A percentile compares a stretch with the other conserved stretches of the same genome.
Evolutionary conservation across 2,113 vertebrate genomes (phyloP).

Genomic region (Mustelus asterias): DNA sequence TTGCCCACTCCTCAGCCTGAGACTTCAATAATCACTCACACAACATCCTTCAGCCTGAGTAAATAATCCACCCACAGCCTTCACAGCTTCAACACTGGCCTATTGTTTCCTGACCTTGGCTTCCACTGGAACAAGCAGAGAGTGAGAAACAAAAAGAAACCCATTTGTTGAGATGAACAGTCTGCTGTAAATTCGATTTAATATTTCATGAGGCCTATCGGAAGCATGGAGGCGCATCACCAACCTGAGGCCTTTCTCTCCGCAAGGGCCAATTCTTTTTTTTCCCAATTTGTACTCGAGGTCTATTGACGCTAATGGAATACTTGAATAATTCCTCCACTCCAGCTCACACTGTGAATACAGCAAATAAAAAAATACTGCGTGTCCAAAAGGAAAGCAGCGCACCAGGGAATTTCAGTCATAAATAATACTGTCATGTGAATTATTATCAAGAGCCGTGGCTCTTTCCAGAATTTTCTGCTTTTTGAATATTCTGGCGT

Average conservation of each 20-base stretch:
- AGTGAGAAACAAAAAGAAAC: too few relatives aligned
- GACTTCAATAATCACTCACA: background rate
- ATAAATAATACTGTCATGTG: background rate
- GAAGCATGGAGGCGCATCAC: background rate
- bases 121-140: background rate
- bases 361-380: background rate
- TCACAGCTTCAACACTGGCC: background rate
- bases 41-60: background rate
- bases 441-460: background rate
- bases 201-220: background rate
- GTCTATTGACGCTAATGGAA: background rate
- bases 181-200: background rate
- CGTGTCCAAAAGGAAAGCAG: background rate
- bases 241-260: background rate
- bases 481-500: background rate
- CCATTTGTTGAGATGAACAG: background rate
- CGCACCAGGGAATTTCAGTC: background rate
- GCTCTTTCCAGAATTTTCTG: background rate
- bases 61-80: background rate
- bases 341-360: background rate
- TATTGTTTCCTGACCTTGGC: background rate
- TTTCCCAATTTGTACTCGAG: background rate
- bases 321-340: background rate
- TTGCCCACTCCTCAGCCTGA: background rate
- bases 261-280: background rate